Conservation (phyloP, 1,140 invertebrate genomes). For the Danaus plexippus region DNA sequence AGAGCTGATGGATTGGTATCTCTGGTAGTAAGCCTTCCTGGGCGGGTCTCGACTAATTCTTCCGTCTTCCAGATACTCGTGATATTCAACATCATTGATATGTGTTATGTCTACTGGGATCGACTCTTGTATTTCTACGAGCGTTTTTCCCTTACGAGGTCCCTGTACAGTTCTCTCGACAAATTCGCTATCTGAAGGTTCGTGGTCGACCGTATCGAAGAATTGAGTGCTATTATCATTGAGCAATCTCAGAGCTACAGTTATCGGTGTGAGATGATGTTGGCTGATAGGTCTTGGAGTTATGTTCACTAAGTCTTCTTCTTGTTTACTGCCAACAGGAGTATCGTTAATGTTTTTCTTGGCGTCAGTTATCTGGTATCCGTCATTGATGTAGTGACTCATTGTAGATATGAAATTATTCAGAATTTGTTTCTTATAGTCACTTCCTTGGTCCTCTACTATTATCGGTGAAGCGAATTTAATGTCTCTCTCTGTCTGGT, state of each 20-base stretch:
- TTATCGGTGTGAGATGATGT: slow-evolving; percentile 72
- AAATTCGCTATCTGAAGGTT: slow-evolving; percentile 51
- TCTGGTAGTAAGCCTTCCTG: too few relatives aligned
- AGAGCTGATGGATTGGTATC: slow-evolving; percentile 30
- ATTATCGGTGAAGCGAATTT: slow-evolving; percentile 54
- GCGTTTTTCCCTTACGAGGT: slow-evolving; percentile 55
- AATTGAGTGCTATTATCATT: slow-evolving; percentile 51
- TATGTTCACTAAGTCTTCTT: slow-evolving; percentile 41
- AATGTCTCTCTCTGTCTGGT: slow-evolving; percentile 37
- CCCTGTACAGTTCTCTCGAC: slow-evolving; percentile 38
- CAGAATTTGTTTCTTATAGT: slow-evolving; percentile 47
- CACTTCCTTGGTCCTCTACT: slow-evolving; percentile 42
- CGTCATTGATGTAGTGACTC: slow-evolving; percentile 53
- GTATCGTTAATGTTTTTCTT: slow-evolving; percentile 32
- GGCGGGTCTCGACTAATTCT: slow-evolving; percentile 43
- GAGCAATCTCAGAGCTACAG: slow-evolving; percentile 67
- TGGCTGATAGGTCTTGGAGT: slow-evolving; percentile 67
- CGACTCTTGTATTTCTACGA: slow-evolving; percentile 75
- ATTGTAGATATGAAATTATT: slow-evolving; percentile 57
- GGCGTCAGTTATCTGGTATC: slow-evolving; percentile 50
- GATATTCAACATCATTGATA: slow-evolving; percentile 65
- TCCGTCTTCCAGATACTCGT: slow-evolving; percentile 65
- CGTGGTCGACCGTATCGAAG: slow-evolving; percentile 46
- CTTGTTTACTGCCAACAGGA: slow-evolving; percentile 22
- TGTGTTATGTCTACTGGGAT: slow-evolving; percentile 67